Conservation (phyloP, 2,888 invertebrate species). For the Ommatoiulus sabulosus region DNA sequence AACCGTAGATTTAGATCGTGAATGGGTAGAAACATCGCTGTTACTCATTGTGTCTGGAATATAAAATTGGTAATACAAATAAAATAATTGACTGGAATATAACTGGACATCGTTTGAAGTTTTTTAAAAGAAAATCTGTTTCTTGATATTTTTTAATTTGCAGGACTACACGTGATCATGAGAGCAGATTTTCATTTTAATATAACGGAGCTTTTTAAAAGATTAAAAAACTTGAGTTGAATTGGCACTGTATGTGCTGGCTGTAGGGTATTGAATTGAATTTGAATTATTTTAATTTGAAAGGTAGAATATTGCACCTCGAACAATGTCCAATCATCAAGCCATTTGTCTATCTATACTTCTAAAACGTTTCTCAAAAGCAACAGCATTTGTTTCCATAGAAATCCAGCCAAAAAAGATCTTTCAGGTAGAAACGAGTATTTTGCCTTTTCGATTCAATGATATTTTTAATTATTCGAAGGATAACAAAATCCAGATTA, state of each 20-base stretch:
- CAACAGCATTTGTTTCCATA: background rate
- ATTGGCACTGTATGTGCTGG: too few relatives aligned
- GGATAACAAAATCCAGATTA: too few relatives aligned
- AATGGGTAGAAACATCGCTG: slow-evolving; percentile 51
- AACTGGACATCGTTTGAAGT: background rate
- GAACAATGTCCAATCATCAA: background rate
- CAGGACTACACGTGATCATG: background rate
- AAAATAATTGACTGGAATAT: background rate
- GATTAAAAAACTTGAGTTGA: too few relatives aligned
- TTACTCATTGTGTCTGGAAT: slow-evolving; percentile 50
- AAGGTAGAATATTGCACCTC: background rate
- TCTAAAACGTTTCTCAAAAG: background rate
- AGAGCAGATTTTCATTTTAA: background rate
- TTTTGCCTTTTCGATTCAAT: background rate
- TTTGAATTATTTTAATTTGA: background rate
- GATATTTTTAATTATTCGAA: too few relatives aligned
- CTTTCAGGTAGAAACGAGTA: background rate
- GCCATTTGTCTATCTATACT: background rate
- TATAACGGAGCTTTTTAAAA: background rate
- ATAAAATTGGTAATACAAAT: slow-evolving; percentile 21
- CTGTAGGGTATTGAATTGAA: too few relatives aligned
- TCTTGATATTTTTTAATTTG: background rate
- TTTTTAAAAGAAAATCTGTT: background rate
- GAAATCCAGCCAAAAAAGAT: background rate
- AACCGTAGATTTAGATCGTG: slow-evolving; percentile 50